These are phyloP conservation scores for Hassar affinis DNA, from an alignment of 2,113 vertebrate genomes.

Conservation along the genomic window DNA sequence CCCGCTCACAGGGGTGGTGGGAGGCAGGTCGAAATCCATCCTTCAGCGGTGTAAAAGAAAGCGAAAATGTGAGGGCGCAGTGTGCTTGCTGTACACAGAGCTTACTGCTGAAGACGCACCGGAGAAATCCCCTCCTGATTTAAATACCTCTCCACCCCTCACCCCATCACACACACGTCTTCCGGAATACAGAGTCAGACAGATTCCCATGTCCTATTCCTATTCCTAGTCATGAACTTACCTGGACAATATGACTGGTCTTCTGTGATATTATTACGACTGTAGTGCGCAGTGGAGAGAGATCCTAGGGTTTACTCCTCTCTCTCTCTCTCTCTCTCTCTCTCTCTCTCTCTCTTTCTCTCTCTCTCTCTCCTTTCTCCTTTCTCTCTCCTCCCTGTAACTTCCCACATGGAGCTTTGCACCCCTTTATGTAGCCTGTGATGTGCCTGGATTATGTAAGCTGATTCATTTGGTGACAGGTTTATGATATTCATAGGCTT, in stretches of 20 bases:
- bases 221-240: neutral
- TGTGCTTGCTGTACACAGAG: neutral
- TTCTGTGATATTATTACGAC: neutral
- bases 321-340: neutral
- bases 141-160: constrained; percentile 19
- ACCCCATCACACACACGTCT: neutral
- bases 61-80: neutral
- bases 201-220: neutral
- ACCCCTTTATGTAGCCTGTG: neutral
- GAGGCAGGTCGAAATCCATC: constrained; percentile 72
- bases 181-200: neutral
- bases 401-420: neutral
- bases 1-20: constrained; percentile 54
- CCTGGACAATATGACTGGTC: neutral
- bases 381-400: neutral
- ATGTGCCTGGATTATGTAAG: constrained; percentile 23
- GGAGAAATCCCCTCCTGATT: neutral
- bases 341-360: no score
- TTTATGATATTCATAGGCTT: neutral
- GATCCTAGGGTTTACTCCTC: neutral
- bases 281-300: neutral
- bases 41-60: constrained; percentile 31
- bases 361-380: no score
- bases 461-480: neutral
- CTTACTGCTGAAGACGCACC: no score